Conservation (phyloP, 2,888 invertebrate species). For the Cordilura impudica region DNA sequence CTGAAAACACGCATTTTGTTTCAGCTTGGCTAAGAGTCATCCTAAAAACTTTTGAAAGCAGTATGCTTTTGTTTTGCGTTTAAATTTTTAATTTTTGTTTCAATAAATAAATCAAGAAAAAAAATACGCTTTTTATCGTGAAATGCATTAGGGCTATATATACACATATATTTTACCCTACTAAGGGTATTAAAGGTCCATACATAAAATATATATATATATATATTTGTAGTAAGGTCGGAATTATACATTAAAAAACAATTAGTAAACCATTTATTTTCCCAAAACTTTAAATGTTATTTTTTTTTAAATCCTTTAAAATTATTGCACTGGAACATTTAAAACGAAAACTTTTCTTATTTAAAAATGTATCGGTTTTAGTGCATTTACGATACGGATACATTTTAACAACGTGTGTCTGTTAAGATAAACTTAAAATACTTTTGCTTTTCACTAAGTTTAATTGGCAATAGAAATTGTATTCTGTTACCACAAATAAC, state of each 20-base stretch:
- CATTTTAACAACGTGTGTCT: too few species aligned
- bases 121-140: slow-evolving; percentile 4
- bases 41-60: slow-evolving; percentile 10
- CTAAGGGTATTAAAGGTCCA: background rate
- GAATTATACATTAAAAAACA: too few species aligned
- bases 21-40: slow-evolving; percentile 33
- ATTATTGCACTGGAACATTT: too few species aligned
- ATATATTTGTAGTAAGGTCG: too few species aligned
- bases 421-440: slow-evolving; percentile 13
- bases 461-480: background rate
- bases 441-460: slow-evolving; percentile 39
- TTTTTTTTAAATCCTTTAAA: too few species aligned
- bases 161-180: slow-evolving; percentile 5
- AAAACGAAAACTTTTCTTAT: too few species aligned
- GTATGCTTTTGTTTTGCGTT: slow-evolving; percentile 32
- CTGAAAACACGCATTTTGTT: slow-evolving; percentile 45
- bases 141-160: slow-evolving; percentile 14
- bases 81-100: slow-evolving; percentile 42
- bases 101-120: slow-evolving; percentile 40
- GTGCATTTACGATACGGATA: too few species aligned
- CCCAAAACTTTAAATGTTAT: too few species aligned
- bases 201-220: too few species aligned
- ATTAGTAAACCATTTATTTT: too few species aligned
- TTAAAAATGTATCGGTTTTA: too few species aligned
- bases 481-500: background rate